Evolutionary conservation across 2,797 vertebrate species (phyloP), one percentile per base, ranked within the genome.

Genomic region (Sebastes taczanowskii): DNA sequence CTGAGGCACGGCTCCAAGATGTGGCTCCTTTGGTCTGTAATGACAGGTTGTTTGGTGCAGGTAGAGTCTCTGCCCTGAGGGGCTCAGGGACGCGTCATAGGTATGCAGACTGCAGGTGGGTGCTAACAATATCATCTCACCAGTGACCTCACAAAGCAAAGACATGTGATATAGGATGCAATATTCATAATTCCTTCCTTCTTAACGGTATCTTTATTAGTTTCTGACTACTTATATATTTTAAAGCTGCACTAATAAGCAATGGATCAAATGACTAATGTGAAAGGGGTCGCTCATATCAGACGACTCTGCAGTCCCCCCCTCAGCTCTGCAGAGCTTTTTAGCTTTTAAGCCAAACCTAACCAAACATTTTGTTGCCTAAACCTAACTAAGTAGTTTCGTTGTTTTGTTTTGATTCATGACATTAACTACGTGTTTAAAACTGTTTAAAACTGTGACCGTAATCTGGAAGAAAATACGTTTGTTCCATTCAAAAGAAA

Each of bases 1-100:
- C 65, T 11, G 68, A 52, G 55, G 65, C 55, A 22, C 3, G 2
- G 68, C 78, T 72, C 61, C 46, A 52, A 22, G 61, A 61, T 77
- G 73, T 25, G 22, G 42, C 59, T 70, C 56, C 77, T 80, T 82
- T 74, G 63, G 55, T 90, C 76, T 86, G 16, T 93, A 88, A 91
- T 86, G 77, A 91, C 78, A 85, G 71, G 75, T 65, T 83, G 71
- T 56, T 49, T 60, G 61, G 49, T 73, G 38, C 84, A 88, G 90
- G 86, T 83, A 73, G 18, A 79, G 49, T 61, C 55, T 60, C 59
- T 42, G 1, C 46, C 83, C 35, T 3, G 5, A 63, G 35, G 53
- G 74, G 14, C n/a, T 49, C 5, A 6, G 3, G 85, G 69, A 46
- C 16, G 13, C 25, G 9, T 75, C 73, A 69, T 4, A 27, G 53